Conservation (phyloP, 2,113 vertebrate genomes). For the Channa argus region DNA sequence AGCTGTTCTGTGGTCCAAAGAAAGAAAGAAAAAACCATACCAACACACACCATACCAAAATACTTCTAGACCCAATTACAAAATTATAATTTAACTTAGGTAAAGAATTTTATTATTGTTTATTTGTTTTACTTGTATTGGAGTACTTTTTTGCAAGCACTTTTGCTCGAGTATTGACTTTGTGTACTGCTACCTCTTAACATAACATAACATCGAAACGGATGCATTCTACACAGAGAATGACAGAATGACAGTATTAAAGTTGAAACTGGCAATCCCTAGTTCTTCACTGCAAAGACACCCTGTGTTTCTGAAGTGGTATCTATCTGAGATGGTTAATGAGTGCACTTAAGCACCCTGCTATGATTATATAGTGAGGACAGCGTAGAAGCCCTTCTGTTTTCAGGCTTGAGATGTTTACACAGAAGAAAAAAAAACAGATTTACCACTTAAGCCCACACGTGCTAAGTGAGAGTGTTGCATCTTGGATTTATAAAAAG, state of each 20-base stretch:
- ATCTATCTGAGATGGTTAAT: background rate
- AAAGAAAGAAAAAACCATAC: too few relatives aligned
- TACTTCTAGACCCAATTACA: too few relatives aligned
- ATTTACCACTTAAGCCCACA: conserved; percentile 41
- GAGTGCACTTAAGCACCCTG: background rate
- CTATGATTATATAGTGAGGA: background rate
- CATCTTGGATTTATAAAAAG: conserved; percentile 34
- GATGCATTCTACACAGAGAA: background rate
- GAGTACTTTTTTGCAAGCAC: too few relatives aligned
- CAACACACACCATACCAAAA: too few relatives aligned
- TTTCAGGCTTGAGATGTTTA: conserved; percentile 22
- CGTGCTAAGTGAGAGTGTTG: conserved; percentile 60
- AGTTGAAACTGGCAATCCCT: background rate
- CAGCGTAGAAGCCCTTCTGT: background rate
- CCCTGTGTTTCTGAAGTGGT: too few relatives aligned
- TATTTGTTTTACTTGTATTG: too few relatives aligned
- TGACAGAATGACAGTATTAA: background rate
- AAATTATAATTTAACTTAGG: too few relatives aligned
- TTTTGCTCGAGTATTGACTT: too few relatives aligned
- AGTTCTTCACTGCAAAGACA: background rate
- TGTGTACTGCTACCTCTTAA: too few relatives aligned
- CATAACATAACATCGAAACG: background rate
- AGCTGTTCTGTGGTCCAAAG: too few relatives aligned
- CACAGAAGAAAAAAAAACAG: conserved; percentile 58
- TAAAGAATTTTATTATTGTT: too few relatives aligned